These are phyloP conservation scores for Eospalax fontanierii DNA, from an alignment of 2,797 vertebrate genomes.

Conservation along the genomic window DNA sequence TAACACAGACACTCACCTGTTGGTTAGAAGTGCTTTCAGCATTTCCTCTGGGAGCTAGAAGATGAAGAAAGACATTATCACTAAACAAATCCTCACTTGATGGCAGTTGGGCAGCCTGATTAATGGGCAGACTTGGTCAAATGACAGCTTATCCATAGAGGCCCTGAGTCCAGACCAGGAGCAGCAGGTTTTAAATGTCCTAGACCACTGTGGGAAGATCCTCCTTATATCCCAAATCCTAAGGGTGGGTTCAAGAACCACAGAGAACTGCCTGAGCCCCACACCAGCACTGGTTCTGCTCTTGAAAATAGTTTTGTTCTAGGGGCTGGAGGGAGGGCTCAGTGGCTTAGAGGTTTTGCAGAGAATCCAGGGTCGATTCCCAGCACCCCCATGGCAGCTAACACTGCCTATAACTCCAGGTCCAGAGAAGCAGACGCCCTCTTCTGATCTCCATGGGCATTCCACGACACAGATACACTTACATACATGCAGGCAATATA, in stretches of 20 bases:
- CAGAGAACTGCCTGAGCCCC: accelerated
- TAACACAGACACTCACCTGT: constrained; percentile 91
- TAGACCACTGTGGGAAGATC: accelerated
- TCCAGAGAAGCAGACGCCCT: too few species aligned
- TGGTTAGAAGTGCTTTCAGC: constrained; percentile 93
- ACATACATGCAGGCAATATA: too few species aligned
- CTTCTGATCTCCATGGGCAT: too few species aligned
- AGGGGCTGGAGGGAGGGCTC: too few species aligned
- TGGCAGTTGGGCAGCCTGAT: accelerated
- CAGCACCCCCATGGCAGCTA: too few species aligned
- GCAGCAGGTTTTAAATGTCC: accelerated
- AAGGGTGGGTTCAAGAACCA: accelerated
- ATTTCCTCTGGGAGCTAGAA: constrained; percentile 88
- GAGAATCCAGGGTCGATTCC: too few species aligned
- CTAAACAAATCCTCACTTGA: background rate
- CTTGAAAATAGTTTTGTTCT: background rate
- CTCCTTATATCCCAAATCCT: accelerated
- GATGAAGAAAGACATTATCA: background rate
- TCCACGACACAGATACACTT: too few species aligned
- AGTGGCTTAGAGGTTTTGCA: too few species aligned
- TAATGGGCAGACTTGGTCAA: accelerated
- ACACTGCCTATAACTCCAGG: too few species aligned
- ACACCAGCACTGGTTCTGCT: accelerated
- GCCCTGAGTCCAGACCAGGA: background rate
- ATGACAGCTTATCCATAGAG: background rate